Evolutionary conservation across 1,140 invertebrate species (phyloP).

Genomic region (Drosophila leontia): DNA sequence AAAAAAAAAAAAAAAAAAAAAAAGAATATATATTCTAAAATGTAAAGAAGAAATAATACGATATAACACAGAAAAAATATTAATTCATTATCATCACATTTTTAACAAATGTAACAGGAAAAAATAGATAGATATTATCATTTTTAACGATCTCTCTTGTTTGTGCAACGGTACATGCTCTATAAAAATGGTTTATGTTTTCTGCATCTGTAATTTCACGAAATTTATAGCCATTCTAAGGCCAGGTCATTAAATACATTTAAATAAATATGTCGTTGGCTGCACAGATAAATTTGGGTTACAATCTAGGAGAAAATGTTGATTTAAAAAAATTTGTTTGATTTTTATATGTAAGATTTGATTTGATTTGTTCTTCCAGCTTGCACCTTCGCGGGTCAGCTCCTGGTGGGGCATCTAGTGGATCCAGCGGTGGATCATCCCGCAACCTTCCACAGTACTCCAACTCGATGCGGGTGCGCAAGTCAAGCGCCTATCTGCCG

Average conservation of each 20-base stretch:
- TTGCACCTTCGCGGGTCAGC: conserved; percentile 43
- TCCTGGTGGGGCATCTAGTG: conserved; percentile 25
- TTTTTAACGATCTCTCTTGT: neutral
- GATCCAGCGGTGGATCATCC: conserved; percentile 1
- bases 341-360: neutral
- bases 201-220: conserved; percentile 6
- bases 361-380: conserved; percentile 12
- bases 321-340: neutral
- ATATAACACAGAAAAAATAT: no score
- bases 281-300: neutral
- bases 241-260: conserved; percentile 9
- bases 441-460: conserved; percentile 81
- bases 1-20: no score
- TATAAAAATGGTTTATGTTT: conserved; percentile 10
- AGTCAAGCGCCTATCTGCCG: conserved; percentile 74
- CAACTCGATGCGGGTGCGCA: conserved; percentile 81
- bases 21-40: no score
- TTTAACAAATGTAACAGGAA: no score
- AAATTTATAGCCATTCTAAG: conserved; percentile 5
- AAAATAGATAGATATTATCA: neutral
- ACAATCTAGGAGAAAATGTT: neutral
- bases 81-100: neutral
- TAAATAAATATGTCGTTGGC: conserved; percentile 16
- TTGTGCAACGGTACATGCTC: neutral
- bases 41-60: no score